These are phyloP conservation scores for Anoplopoma fimbria DNA, from an alignment of 2,113 vertebrate species.

Conservation along the genomic window DNA sequence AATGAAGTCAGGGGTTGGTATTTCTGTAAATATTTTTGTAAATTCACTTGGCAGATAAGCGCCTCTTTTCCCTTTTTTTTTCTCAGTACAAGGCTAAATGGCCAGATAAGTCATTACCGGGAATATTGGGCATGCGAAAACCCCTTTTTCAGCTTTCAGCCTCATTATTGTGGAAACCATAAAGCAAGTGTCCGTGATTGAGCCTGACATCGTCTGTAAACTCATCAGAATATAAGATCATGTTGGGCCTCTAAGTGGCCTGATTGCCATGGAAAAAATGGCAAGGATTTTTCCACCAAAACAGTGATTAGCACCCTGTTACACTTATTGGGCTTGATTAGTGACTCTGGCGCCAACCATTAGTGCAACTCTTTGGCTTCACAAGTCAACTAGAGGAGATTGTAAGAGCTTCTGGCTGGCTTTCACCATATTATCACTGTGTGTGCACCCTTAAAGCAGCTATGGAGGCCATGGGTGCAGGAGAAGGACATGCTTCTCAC, in stretches of 20 bases:
- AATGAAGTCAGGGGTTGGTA: constrained; percentile 11
- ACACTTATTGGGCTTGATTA: constrained; percentile 60
- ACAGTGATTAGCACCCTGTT: constrained; percentile 64
- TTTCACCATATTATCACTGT: constrained; percentile 19
- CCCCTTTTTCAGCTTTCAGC: constrained; percentile 34
- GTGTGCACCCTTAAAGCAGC: neutral
- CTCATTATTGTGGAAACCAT: constrained; percentile 52
- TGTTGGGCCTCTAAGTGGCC: constrained; percentile 50
- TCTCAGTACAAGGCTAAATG: constrained; percentile 7
- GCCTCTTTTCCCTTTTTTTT: neutral
- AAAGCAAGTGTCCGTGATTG: constrained; percentile 51
- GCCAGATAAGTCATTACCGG: constrained; percentile 16
- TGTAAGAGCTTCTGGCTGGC: constrained; percentile 20
- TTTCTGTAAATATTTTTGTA: constrained; percentile 30
- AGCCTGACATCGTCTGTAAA: constrained; percentile 64
- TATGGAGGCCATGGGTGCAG: neutral
- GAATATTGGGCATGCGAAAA: neutral
- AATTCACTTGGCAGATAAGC: constrained; percentile 10
- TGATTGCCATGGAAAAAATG: constrained; percentile 64
- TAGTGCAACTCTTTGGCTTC: constrained; percentile 37
- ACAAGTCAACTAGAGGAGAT: constrained; percentile 25
- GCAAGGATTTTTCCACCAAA: constrained; percentile 41
- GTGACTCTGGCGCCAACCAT: constrained; percentile 55
- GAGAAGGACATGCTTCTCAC: constrained; percentile 45
- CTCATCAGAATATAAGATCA: constrained; percentile 44